Evolutionary conservation across 2,113 vertebrate genomes (phyloP), one percentile per base, ranked within the genome.

Genomic region (Monopterus albus): DNA sequence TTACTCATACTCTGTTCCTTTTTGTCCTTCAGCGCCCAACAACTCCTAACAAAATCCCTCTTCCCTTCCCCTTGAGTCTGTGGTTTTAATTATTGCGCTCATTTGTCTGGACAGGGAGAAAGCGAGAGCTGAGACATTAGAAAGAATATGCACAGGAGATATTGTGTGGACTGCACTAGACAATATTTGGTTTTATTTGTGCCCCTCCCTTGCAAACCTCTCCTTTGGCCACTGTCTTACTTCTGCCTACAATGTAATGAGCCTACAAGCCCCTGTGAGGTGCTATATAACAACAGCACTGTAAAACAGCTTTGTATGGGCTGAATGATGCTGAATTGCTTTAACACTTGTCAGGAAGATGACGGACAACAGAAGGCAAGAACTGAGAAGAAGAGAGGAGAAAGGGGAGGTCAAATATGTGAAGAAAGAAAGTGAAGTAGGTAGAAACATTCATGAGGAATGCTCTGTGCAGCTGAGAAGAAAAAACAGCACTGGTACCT

Each of bases 21-120:
- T 91, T 86, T 83, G 83, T 74, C 72, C 83, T 50, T 35, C 40
- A 25, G 28, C 35, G 17, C 17, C 55, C 33, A 0, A 2, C 35
- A 46, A 23, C 57, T 53, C 39, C 83, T n/a, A n/a, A n/a, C 53
- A 36, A 72, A 70, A 31, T 25, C 75, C 40, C 23, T 45, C 45
- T 39, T 52, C 29, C 58, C 73, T 49, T 59, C 60, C 75, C 38
- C 42, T 60, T n/a, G 17, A 38, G 71, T 58, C 79, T 88, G 81
- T 83, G 87, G 78, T 85, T 89, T 36, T 84, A 86, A 92, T 93
- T 90, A 91, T 86, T 70, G 20, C 5, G 40, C 47, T 81, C 76
- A 83, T 88, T 88, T 86, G 58, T 74, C 69, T 75, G 78, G 61
- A 79, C 63, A 60, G 59, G 57, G 51, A 31, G 72, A 61, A 63